These are phyloP conservation scores for Siniperca knerii DNA, from an alignment of 2,113 vertebrate species.

Conservation along the genomic window DNA sequence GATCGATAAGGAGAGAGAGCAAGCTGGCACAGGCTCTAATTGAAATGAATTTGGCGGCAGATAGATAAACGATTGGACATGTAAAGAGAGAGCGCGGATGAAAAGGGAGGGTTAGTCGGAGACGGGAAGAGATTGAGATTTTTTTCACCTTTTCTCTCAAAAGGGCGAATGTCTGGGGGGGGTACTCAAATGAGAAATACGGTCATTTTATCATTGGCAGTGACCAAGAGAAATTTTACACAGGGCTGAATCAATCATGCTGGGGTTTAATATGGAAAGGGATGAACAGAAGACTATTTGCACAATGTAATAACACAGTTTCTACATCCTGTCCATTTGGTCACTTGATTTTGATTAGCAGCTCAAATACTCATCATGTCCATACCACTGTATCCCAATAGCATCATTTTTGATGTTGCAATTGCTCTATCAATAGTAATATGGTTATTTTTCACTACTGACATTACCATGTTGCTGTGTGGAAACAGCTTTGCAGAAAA, in stretches of 20 bases:
- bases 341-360: conserved; percentile 57
- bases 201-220: conserved; percentile 69
- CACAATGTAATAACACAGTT: conserved; percentile 57
- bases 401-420: conserved; percentile 27
- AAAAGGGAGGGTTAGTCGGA: conserved; percentile 32
- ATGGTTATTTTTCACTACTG: not conserved
- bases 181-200: conserved; percentile 76
- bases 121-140: conserved; percentile 47
- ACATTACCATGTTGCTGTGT: not conserved
- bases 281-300: conserved; percentile 60
- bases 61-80: conserved; percentile 80
- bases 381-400: not conserved
- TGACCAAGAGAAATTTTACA: conserved; percentile 70
- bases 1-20: conserved; percentile 80
- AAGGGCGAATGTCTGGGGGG: conserved; percentile 70
- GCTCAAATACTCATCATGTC: conserved; percentile 31
- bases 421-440: conserved; percentile 17
- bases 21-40: conserved; percentile 73
- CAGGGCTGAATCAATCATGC: conserved; percentile 69
- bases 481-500: conserved; percentile 10
- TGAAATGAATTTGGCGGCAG: conserved; percentile 83
- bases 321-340: conserved; percentile 66
- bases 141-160: conserved; percentile 70
- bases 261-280: conserved; percentile 54
- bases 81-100: conserved; percentile 64